Evolutionary conservation across 2,888 invertebrate genomes (phyloP), one percentile per base, ranked within the genome.

Genomic region (Microctonus brassicae): DNA sequence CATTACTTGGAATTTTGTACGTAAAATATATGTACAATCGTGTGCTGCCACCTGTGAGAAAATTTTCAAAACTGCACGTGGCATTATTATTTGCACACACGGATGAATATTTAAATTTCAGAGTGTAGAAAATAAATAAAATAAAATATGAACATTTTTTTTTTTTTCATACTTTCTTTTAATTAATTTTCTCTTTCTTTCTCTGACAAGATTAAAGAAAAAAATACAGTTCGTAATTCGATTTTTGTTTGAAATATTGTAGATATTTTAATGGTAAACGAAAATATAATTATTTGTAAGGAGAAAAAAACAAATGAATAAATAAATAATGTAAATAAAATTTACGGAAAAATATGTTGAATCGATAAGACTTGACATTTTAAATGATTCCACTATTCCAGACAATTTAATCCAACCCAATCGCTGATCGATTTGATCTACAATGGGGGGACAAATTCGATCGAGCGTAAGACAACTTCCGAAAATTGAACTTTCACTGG

Each of bases 11-110:
- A 22, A 64, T 69, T 68, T 11, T 3, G 39, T 57, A 34, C 42
- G 69, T 39, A n/a, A 60, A 39, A 39, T 39, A 47, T 47, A 47
- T 34, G 36, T 66, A 76, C 77, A 77, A 70, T 73, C 69, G 66
- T 17, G 77, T 82, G 81, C 80, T 78, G 82, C 82, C 82, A 82
- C 79, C 83, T 83, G 79, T 73, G 73, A 66, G 36, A n/a, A 42
- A 66, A 53, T 34, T 62, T 53, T n/a, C 61, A 71, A 74, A 75
- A 42, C 17, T 39, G 26, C 69, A 69, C 72, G 69, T 70, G 57
- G 63, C 52, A 60, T 34, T n/a, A 17, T 22, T 26, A 17, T 67
- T 22, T 57, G 29, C 29, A 1, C 11, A 29, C 26, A 24, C n/a
- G 10, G 1, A 36, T 36, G 10, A 9, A 10, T 10, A 47, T 17